Conservation (phyloP, 2,113 vertebrate genomes). For the Osmerus eperlanus region DNA sequence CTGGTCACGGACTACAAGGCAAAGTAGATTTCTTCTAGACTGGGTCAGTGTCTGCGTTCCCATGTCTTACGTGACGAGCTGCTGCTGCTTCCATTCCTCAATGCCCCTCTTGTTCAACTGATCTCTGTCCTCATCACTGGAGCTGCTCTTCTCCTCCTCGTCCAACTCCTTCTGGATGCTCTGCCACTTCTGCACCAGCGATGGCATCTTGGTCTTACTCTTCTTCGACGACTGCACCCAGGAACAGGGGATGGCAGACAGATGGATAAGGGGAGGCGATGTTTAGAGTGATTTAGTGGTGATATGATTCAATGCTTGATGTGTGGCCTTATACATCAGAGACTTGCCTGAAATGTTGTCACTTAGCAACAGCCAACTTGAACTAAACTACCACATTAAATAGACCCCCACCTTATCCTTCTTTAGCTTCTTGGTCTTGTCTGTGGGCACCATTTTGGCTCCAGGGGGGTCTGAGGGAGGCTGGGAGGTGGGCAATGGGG, state of each 20-base stretch:
- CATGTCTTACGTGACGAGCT: constrained; percentile 80
- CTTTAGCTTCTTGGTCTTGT: constrained; percentile 86
- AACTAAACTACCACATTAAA: neutral
- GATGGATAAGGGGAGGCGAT: neutral
- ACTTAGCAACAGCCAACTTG: neutral
- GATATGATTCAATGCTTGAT: neutral
- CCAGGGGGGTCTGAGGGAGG: constrained; percentile 56
- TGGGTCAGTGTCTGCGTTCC: too few species aligned
- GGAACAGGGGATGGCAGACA: neutral
- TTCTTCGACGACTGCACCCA: constrained; percentile 78
- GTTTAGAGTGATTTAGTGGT: neutral
- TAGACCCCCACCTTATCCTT: constrained; percentile 83
- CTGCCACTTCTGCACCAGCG: constrained; percentile 97
- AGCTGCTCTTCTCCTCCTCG: constrained; percentile 94
- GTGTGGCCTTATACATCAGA: neutral
- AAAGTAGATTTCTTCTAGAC: neutral
- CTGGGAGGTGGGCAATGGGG: constrained; percentile 65
- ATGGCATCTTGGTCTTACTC: constrained; percentile 96
- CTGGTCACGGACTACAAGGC: neutral
- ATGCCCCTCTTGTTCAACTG: constrained; percentile 84
- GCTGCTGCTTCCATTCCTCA: constrained; percentile 94
- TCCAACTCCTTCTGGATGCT: constrained; percentile 96
- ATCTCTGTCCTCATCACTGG: constrained; percentile 90
- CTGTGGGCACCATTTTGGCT: constrained; percentile 66
- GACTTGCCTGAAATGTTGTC: neutral